Evolutionary conservation across 2,113 vertebrate species (phyloP).

Genomic region (Rhodinocichla rosea): DNA sequence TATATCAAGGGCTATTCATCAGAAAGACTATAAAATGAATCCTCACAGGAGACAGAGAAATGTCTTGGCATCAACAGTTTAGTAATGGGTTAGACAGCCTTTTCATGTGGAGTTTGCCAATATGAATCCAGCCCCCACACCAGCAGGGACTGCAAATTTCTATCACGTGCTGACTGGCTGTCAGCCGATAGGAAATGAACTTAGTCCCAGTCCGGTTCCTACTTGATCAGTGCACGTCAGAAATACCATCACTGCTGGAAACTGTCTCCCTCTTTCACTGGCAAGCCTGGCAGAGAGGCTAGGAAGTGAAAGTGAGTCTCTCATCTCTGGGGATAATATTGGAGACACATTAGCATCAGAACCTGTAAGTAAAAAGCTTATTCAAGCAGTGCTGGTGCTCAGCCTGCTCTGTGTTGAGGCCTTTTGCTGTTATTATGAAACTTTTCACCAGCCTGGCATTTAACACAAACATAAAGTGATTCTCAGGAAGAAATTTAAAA

Average conservation of each 20-base stretch:
- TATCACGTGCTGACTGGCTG: constrained; percentile 12
- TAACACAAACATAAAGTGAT: not conserved
- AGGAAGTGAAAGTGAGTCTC: not conserved
- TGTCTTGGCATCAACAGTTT: constrained; percentile 32
- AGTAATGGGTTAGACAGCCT: constrained; percentile 31
- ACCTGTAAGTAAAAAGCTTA: not conserved
- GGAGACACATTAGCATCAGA: not conserved
- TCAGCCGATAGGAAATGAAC: constrained; percentile 36
- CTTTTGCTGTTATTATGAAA: not conserved
- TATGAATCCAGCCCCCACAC: constrained; percentile 12
- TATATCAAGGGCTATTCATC: constrained; percentile 25
- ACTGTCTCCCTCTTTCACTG: not conserved
- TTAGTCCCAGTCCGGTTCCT: constrained; percentile 36
- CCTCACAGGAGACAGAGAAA: constrained; percentile 7
- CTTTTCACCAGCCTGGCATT: not conserved
- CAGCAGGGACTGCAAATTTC: constrained; percentile 16
- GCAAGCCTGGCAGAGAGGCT: constrained; percentile 16
- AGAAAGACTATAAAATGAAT: constrained; percentile 26
- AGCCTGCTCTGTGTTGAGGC: not conserved
- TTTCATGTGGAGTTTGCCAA: constrained; percentile 23
- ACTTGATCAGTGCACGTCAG: not conserved
- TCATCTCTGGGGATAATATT: constrained; percentile 7
- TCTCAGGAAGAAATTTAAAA: not conserved
- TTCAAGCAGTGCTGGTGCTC: not conserved
- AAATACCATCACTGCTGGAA: constrained; percentile 29